Evolutionary conservation across 2,888 invertebrate species (phyloP).

Genomic region (Leuctra nigra): DNA sequence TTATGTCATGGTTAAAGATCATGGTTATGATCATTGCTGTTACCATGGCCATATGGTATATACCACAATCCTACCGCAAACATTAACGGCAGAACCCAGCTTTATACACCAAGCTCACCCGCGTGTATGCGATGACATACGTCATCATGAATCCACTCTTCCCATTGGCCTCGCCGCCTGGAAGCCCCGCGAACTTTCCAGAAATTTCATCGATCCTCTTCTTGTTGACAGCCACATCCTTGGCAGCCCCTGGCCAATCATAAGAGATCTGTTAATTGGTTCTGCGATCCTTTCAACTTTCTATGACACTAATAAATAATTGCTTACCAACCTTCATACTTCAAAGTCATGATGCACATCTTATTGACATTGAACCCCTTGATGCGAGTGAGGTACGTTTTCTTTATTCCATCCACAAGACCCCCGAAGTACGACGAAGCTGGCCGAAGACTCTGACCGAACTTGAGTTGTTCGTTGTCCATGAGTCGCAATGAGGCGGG

Average conservation of each 20-base stretch:
- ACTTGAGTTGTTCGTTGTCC: slow-evolving; percentile 97
- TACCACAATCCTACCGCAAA: too few relatives aligned
- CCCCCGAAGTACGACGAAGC: slow-evolving; percentile 53
- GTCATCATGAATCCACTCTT: slow-evolving; percentile 94
- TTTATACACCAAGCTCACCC: too few relatives aligned
- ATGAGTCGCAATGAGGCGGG: slow-evolving; percentile 93
- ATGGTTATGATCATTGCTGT: too few relatives aligned
- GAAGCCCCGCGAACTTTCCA: slow-evolving; percentile 66
- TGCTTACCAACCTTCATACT: slow-evolving; percentile 68
- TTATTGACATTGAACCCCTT: slow-evolving; percentile 75
- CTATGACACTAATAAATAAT: too few relatives aligned
- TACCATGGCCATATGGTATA: too few relatives aligned
- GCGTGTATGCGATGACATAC: slow-evolving; percentile 95
- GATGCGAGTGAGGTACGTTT: slow-evolving; percentile 77
- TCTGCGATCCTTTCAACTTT: too few relatives aligned
- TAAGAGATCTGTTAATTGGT: too few relatives aligned
- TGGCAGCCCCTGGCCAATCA: slow-evolving; percentile 50
- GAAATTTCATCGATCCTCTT: slow-evolving; percentile 75
- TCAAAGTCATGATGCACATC: slow-evolving; percentile 86
- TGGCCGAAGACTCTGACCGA: slow-evolving; percentile 75
- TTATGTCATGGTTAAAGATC: too few relatives aligned
- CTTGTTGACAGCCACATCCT: slow-evolving; percentile 70
- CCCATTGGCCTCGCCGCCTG: slow-evolving; percentile 91
- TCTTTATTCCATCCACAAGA: slow-evolving; percentile 73
- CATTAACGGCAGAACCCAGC: too few relatives aligned